Conservation (phyloP, 2,797 vertebrate genomes). For the Neopelma chrysocephalum region DNA sequence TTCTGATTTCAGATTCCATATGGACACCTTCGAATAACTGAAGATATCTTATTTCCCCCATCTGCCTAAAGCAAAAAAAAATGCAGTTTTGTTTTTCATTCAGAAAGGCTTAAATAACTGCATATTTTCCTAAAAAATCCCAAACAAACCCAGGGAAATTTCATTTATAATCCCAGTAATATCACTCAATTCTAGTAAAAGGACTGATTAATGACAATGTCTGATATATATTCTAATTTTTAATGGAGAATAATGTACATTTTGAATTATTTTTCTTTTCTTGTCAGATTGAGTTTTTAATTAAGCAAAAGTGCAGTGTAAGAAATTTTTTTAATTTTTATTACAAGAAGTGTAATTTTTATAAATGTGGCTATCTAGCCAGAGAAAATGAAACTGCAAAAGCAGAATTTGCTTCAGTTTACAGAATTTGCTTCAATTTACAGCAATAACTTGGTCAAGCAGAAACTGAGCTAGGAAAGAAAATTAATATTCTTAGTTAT, state of each 20-base stretch:
- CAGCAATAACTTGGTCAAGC: background rate
- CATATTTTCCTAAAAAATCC: background rate
- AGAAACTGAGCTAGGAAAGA: background rate
- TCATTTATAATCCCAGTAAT: background rate
- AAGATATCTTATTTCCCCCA: background rate
- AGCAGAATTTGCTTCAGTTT: background rate
- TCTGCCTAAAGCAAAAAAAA: background rate
- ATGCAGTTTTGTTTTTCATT: background rate
- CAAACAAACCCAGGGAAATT: background rate
- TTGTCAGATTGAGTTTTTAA: constrained; percentile 38
- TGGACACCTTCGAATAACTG: background rate
- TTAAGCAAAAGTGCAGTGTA: constrained; percentile 17
- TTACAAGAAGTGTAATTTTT: background rate
- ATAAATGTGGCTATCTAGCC: background rate
- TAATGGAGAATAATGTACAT: background rate
- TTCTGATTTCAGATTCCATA: constrained; percentile 17
- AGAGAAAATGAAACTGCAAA: constrained; percentile 1
- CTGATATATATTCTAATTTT: background rate
- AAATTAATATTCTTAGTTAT: background rate
- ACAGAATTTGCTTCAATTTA: background rate
- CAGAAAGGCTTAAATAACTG: background rate
- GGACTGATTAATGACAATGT: background rate
- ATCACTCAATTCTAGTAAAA: background rate
- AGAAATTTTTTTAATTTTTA: constrained; percentile 1
- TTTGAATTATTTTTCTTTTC: background rate